phyloP scores from a whole-genome alignment of 2,797 vertebrate species.

The Pelodytes ibericus region DNA sequence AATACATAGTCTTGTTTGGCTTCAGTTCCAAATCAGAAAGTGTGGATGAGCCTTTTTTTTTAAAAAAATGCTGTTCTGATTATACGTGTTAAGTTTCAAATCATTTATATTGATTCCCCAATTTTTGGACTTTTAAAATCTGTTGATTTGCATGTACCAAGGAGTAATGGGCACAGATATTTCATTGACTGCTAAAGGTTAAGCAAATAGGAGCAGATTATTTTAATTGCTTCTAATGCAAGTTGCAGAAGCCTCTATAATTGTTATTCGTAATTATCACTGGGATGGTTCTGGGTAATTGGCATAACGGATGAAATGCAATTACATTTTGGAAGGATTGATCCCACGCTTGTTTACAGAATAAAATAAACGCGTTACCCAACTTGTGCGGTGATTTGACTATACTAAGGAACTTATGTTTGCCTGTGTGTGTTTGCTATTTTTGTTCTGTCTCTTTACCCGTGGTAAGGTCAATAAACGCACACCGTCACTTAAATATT shows the following conservation, averaged over 20 bases:
- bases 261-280: slow-evolving; percentile 53
- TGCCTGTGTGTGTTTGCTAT: too few relatives aligned
- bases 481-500: too few relatives aligned
- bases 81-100: slow-evolving; percentile 38
- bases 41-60: not conserved
- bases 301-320: slow-evolving; percentile 45
- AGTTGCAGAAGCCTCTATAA: slow-evolving; percentile 25
- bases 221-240: slow-evolving; percentile 42
- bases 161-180: slow-evolving; percentile 50
- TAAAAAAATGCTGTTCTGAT: slow-evolving; percentile 11
- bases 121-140: slow-evolving; percentile 38
- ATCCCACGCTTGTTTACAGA: slow-evolving; percentile 12
- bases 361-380: slow-evolving; percentile 10
- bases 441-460: too few relatives aligned
- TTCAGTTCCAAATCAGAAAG: not conserved
- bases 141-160: slow-evolving; percentile 44
- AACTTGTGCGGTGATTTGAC: slow-evolving; percentile 22
- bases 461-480: too few relatives aligned
- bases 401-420: not conserved
- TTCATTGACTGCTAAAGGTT: slow-evolving; percentile 51
- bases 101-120: slow-evolving; percentile 39
- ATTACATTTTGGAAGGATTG: slow-evolving; percentile 30
- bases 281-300: slow-evolving; percentile 34
- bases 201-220: slow-evolving; percentile 55
- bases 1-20: too few relatives aligned